Conservation (phyloP, 1,140 invertebrate species). For the Chrysomallon squamiferum region DNA sequence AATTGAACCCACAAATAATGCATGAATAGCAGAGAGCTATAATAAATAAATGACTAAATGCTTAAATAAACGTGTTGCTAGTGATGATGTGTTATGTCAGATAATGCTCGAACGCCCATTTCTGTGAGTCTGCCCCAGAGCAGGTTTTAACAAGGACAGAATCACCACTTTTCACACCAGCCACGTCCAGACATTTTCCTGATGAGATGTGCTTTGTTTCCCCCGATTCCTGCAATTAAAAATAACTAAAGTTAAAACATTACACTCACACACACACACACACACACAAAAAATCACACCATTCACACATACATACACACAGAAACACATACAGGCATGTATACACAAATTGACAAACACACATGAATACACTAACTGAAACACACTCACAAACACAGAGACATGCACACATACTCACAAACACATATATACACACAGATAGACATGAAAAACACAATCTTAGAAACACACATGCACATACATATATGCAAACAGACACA, state of each 20-base stretch:
- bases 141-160: constrained; percentile 38
- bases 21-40: too few species aligned
- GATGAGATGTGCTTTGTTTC: constrained; percentile 33
- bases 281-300: neutral
- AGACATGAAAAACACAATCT: neutral
- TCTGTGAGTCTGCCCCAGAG: constrained; percentile 42
- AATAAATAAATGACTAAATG: too few species aligned
- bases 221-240: constrained; percentile 32
- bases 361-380: neutral
- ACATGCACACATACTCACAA: constrained; percentile 1
- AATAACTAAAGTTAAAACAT: neutral
- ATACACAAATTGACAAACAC: too few species aligned
- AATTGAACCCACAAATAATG: too few species aligned
- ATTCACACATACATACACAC: neutral
- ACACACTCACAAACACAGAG: neutral
- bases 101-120: constrained; percentile 58
- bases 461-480: neutral
- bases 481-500: neutral
- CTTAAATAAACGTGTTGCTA: too few species aligned
- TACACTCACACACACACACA: neutral
- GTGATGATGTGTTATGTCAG: constrained; percentile 18
- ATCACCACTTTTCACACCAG: constrained; percentile 32
- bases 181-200: constrained; percentile 48
- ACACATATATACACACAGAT: neutral
- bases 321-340: too few species aligned